phyloP scores from a whole-genome alignment of 2,797 vertebrate genomes.

The Anguilla pacifica region DNA sequence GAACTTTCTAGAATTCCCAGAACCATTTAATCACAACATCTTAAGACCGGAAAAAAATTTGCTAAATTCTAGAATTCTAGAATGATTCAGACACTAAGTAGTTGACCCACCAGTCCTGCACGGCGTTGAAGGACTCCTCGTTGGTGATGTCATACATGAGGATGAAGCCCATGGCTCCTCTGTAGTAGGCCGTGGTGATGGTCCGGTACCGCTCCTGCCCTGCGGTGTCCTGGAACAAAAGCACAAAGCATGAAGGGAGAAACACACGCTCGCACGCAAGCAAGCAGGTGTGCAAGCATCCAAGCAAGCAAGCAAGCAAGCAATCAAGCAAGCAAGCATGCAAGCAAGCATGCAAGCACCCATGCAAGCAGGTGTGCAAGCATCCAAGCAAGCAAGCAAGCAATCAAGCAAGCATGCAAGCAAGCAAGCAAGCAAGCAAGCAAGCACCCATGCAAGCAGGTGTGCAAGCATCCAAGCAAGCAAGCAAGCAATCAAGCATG shows the following conservation, averaged over 20 bases:
- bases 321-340: no score
- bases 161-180: constrained; percentile 97
- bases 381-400: not conserved
- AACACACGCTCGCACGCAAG: no score
- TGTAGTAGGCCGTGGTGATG: constrained; percentile 96
- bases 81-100: not conserved
- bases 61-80: not conserved
- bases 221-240: constrained; percentile 81
- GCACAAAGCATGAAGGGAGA: not conserved
- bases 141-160: constrained; percentile 99
- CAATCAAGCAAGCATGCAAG: not conserved
- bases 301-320: no score
- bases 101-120: constrained; percentile 91
- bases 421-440: not conserved
- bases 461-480: not conserved
- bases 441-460: not conserved
- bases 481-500: no score
- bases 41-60: not conserved
- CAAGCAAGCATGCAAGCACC: no score
- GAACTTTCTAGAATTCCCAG: not conserved
- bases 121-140: constrained; percentile 93
- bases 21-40: not conserved
- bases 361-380: no score
- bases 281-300: not conserved
- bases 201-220: constrained; percentile 95